Conservation (phyloP, 2,797 vertebrate species). For the Remorina albescens region DNA sequence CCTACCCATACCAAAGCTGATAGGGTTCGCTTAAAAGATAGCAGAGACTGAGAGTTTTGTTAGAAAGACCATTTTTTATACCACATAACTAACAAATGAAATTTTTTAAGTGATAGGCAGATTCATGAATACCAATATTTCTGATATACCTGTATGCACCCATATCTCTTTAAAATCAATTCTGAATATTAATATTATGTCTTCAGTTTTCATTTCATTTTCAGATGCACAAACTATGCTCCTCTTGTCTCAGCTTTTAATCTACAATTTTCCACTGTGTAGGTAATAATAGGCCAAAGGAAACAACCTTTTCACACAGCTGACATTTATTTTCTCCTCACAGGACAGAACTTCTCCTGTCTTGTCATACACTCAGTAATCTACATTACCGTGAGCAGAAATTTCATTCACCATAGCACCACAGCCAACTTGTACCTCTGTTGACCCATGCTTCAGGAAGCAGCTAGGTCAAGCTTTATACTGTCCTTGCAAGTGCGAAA, state of each 20-base stretch:
- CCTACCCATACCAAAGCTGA: too few relatives aligned
- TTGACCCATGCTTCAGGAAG: conserved; percentile 51
- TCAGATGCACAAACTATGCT: background rate
- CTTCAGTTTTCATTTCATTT: background rate
- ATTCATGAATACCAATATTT: too few relatives aligned
- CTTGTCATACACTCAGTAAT: background rate
- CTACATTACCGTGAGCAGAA: background rate
- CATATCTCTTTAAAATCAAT: conserved; percentile 14
- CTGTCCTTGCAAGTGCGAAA: conserved; percentile 32
- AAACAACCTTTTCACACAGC: background rate
- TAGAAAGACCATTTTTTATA: too few relatives aligned
- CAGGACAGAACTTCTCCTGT: background rate
- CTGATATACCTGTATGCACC: too few relatives aligned
- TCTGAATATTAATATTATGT: conserved; percentile 4
- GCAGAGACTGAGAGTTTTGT: too few relatives aligned
- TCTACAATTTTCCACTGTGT: too few relatives aligned
- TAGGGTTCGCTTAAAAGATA: too few relatives aligned
- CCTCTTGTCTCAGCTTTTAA: conserved; percentile 1
- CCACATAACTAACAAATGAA: too few relatives aligned
- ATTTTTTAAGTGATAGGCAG: too few relatives aligned
- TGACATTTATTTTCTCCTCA: background rate
- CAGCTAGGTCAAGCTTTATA: conserved; percentile 62
- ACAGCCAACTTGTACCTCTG: conserved; percentile 22
- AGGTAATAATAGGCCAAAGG: background rate
- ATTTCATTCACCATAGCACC: background rate